Evolutionary conservation across 2,888 invertebrate species (phyloP), one percentile per base, ranked within the genome.

Genomic region (Drosophila quasianomalipes): DNA sequence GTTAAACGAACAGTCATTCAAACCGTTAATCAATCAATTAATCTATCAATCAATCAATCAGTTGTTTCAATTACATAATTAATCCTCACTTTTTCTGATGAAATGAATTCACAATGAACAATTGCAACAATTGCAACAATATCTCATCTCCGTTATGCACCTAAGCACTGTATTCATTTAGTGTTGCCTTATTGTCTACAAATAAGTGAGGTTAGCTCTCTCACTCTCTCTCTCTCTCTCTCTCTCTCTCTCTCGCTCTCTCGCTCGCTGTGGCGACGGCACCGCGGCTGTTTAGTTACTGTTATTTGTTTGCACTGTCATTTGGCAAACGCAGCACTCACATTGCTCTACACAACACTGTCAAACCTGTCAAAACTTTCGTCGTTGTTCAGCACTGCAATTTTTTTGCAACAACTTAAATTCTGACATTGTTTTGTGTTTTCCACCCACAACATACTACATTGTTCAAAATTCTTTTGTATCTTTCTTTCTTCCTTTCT

Each of bases 351-450:
- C 30, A 70, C 58, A 79, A 67, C 76, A 78, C 76, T 59, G 54
- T n/a, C 53, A 63, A 60, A 39, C 10, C 52, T 75, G 63, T 68
- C 31, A 33, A 49, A 30, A 47, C 62, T 57, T 44, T 60, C 35
- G 72, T 30, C 53, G 72, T 63, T 71, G 39, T 62, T 52, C n/a
- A 68, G 76, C 70, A 79, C 76, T 68, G 58, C 55, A 67, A 41
- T 22, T 10, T n/a, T 39, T 49, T 57, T 26, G 39, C 60, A 65
- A 65, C 37, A 55, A 66, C 49, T 30, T 22, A 69, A 67, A 62
- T 55, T 70, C 74, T 73, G 73, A 77, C 66, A 76, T 81, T 78
- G 78, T 81, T 81, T 81, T 80, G 78, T 81, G 70, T 78, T 81
- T 77, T 78, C 73, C 81, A 64, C 59, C 57, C 39, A 53, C 65